Evolutionary conservation across 2,888 invertebrate genomes (phyloP).

Genomic region (Chymomyza procnemis): DNA sequence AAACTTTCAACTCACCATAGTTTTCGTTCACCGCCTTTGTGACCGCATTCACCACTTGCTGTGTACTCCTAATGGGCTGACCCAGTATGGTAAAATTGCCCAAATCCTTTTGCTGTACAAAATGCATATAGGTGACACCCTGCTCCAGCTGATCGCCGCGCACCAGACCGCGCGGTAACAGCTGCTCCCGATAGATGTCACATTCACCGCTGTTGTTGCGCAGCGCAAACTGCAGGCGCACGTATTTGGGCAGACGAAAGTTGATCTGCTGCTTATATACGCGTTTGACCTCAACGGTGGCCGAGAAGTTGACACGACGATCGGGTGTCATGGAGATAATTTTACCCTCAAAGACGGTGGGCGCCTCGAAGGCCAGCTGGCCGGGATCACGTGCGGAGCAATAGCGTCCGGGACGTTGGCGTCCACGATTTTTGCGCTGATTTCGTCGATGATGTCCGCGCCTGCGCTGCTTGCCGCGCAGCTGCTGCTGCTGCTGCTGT

Average conservation of each 20-base stretch:
- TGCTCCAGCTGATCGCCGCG: constrained; percentile 77
- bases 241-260: constrained; percentile 71
- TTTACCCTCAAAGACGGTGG: constrained; percentile 84
- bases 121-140: constrained; percentile 76
- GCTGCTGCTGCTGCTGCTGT: not conserved
- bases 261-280: constrained; percentile 82
- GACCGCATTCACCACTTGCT: constrained; percentile 74
- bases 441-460: constrained; percentile 44
- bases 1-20: constrained; percentile 77
- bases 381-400: constrained; percentile 83
- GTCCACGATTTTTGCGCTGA: constrained; percentile 54
- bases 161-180: constrained; percentile 75
- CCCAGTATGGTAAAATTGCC: constrained; percentile 78
- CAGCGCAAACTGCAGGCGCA: constrained; percentile 77
- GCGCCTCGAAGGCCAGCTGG: constrained; percentile 83
- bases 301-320: constrained; percentile 82
- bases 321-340: constrained; percentile 82
- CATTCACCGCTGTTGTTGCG: constrained; percentile 77
- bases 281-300: constrained; percentile 83
- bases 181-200: constrained; percentile 78
- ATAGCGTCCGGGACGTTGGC: constrained; percentile 74
- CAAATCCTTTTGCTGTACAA: constrained; percentile 77
- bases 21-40: constrained; percentile 78
- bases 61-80: constrained; percentile 76
- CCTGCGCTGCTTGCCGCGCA: not conserved